These are phyloP conservation scores for Alauda arvensis DNA, from an alignment of 2,797 vertebrate genomes.

Conservation along the genomic window DNA sequence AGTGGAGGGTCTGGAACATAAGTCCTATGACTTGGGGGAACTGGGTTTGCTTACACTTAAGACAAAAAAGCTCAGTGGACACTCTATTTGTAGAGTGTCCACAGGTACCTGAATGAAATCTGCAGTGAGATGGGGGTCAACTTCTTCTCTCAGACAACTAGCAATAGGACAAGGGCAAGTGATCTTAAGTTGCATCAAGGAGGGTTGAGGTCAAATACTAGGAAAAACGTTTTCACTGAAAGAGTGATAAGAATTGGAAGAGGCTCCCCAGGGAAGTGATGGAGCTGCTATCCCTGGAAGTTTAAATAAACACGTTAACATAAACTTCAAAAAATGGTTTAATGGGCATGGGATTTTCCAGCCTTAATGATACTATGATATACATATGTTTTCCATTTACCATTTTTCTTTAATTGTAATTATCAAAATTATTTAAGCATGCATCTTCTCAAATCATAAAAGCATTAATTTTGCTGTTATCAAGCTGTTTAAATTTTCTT, in stretches of 20 bases:
- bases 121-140: accelerated
- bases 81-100: too few species aligned
- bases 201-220: neutral
- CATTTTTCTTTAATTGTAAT: neutral
- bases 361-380: neutral
- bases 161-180: neutral
- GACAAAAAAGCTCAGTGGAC: neutral
- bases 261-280: neutral
- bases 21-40: neutral
- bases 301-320: accelerated
- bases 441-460: neutral
- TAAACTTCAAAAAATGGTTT: neutral
- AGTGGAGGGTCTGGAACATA: neutral
- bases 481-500: neutral
- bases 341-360: neutral
- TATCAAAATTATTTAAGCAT: neutral
- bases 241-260: neutral
- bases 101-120: neutral
- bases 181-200: accelerated
- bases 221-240: neutral
- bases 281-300: neutral
- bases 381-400: neutral
- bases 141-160: neutral
- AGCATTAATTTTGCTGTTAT: neutral
- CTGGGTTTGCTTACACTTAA: neutral